Conservation (phyloP, 2,113 vertebrate genomes). For the Rynchops niger region DNA sequence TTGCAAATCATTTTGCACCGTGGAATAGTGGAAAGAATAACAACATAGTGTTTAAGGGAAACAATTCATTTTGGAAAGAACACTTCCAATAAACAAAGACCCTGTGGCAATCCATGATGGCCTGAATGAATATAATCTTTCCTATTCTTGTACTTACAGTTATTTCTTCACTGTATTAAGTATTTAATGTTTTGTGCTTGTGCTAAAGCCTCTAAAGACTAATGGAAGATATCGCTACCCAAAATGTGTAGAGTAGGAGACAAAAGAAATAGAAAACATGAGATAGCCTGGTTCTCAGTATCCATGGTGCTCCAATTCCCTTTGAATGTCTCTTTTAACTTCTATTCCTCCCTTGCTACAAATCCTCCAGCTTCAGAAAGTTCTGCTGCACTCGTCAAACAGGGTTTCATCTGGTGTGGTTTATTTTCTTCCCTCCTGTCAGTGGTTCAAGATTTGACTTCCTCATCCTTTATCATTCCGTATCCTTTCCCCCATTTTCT, state of each 20-base stretch:
- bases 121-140: background rate
- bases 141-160: background rate
- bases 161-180: background rate
- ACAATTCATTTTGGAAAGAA: background rate
- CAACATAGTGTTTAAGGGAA: background rate
- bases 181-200: background rate
- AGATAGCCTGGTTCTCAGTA: background rate
- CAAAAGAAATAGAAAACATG: background rate
- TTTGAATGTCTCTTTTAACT: background rate
- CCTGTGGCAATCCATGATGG: background rate
- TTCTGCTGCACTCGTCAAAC: background rate
- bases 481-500: background rate
- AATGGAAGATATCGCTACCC: background rate
- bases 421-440: background rate
- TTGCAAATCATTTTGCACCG: background rate
- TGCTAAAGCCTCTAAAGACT: background rate
- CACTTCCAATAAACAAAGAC: background rate
- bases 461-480: background rate
- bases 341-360: background rate
- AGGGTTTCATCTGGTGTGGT: background rate
- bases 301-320: background rate
- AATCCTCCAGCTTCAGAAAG: background rate
- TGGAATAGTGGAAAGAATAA: background rate
- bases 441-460: background rate
- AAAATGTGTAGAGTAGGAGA: background rate